Base-by-base conservation (phyloP, 1,140 invertebrate genomes). In the Calephelis nemesis region DNA sequence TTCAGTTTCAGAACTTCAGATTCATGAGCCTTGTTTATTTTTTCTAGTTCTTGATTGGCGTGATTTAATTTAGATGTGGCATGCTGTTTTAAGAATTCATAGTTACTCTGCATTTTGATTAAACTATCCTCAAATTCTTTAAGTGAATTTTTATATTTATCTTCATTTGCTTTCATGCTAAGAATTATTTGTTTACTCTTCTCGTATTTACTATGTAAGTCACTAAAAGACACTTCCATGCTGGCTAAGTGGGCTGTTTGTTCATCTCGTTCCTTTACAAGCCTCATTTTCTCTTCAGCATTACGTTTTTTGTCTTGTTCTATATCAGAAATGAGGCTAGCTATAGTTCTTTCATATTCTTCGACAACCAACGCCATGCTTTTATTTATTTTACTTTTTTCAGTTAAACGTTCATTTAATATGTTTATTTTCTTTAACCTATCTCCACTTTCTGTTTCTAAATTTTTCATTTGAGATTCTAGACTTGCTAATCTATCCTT, bases 201-300 rank as follows among this genome's bases (percentile, higher is more conserved):
- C 65, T 93, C 91, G 66, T 92, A 93, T 78, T 93, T 93, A 30
- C 93, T 94, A 83, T 96, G 95, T 72, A 96, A 92, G 90, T 96
- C 96, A 69, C 94, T 95, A 80, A 96, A 97, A 42, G 96, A 96
- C 65, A 93, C 93, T 91, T 96, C 96, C 81, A 96, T 94, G 77
- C 94, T 95, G 47, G 94, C 93, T 63, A 97, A 87, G 85, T 97
- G 96, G 77, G 95, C 93, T 69, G 95, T 92, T 72, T 95, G 95
- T 85, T 95, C 93, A 75, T 95, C 94, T 75, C 94, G 92, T 77
- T 95, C 94, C 48, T 86, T 87, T 68, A 89, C 85, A 50, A 93
- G 70, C 63, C 71, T 79, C 7, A 73, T 71, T 71, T 83, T 78
- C 69, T 93, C 92, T 71, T 91, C 89, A 5, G 81, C 85, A 74